Evolutionary conservation across 2,888 invertebrate genomes (phyloP), one percentile per base, ranked within the genome.

Genomic region (Abrostola triplasia): DNA sequence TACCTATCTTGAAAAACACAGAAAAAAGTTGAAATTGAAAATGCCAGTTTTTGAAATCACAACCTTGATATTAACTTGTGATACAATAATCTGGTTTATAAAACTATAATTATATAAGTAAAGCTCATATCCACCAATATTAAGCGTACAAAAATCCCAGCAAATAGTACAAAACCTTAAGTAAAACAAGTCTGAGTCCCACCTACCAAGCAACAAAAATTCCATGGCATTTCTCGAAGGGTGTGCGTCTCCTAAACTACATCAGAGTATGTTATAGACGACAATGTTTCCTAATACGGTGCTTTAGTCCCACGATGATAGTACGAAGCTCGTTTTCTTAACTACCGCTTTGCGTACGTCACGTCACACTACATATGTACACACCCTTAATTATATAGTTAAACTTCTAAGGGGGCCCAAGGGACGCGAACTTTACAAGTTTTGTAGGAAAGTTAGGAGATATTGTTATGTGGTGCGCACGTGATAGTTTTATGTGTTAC

Each of bases 251-350:
- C 73, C 50, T 37, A 6, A 35, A n/a, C 77, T 63, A 68, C 12
- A 50, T 5, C 11, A 6, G 7, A 61, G 55, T 62, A 49, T 40
- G 61, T 63, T 64, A 63, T 55, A 62, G 41, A 24, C 64, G 53
- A 69, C 69, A 61, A 68, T 68, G 69, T 61, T 57, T 69, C 63
- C 70, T 79, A 77, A 78, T 76, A 79, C 47, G 76, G 72, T 73
- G 73, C 78, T 83, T 77, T 64, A 65, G 72, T 41, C 62, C 50
- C 52, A 47, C 47, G 65, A 73, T 77, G 59, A 80, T 71, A 69
- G 69, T 64, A 61, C 52, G 56, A 48, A n/a, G 53, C 64, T 67
- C 70, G 59, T 77, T 71, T 62, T 70, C 69, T 64, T 68, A 75
- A 79, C 76, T 69, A 42, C 63, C 64, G 38, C 58, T 63, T 66